Evolutionary conservation across 2,797 vertebrate species (phyloP).

Genomic region (Pipistrellus nathusii): DNA sequence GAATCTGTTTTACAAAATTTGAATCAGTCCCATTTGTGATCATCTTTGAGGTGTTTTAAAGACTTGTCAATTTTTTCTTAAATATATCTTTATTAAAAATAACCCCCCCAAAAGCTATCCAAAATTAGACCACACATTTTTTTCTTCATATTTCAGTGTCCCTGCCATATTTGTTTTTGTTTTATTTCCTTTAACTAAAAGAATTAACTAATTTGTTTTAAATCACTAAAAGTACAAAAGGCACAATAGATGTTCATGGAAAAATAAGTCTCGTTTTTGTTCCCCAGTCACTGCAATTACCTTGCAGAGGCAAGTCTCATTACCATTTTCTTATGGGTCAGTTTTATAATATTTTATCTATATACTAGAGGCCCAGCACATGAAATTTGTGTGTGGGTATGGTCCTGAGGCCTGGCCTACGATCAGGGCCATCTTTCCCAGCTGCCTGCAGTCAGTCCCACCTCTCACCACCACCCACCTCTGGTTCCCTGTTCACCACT

Average conservation of each 20-base stretch:
- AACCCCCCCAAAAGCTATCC: not conserved
- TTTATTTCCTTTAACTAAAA: conserved; percentile 17
- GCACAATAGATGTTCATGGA: not conserved
- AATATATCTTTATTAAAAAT: not conserved
- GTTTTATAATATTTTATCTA: not conserved
- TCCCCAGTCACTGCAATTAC: not conserved
- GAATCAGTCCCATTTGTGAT: not conserved
- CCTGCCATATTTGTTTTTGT: not conserved
- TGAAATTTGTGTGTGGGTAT: no score
- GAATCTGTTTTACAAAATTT: not conserved
- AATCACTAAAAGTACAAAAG: not conserved
- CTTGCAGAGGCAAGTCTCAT: not conserved
- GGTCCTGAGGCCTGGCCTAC: no score
- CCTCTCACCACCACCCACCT: no score
- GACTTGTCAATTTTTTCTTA: not conserved
- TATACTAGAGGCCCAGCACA: no score
- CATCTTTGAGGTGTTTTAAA: not conserved
- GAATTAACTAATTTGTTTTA: conserved; percentile 11
- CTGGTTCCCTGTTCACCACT: no score
- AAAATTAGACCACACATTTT: not conserved
- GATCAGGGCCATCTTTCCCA: no score
- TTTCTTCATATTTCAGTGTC: not conserved
- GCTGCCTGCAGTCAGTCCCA: no score
- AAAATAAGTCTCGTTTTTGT: conserved; percentile 28
- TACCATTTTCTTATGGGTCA: not conserved